These are phyloP conservation scores for Tetraneura akinire DNA, from an alignment of 1,140 invertebrate species.

Conservation along the genomic window DNA sequence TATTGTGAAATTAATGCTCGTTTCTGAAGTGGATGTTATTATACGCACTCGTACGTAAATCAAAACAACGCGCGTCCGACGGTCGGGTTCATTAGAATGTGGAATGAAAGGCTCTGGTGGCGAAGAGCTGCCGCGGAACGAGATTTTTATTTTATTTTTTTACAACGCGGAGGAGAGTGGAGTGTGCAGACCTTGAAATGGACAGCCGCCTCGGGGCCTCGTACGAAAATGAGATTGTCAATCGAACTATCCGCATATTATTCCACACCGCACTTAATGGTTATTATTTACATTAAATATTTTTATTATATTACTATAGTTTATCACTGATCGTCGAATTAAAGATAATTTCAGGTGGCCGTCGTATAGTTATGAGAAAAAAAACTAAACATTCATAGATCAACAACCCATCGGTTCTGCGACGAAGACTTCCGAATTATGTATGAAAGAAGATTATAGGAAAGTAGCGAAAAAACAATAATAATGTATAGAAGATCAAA, in stretches of 20 bases:
- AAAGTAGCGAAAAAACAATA: no score
- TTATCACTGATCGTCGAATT: no score
- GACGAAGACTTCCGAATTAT: no score
- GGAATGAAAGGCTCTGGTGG: constrained; percentile 41
- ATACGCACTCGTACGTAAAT: not conserved
- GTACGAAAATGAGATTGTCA: constrained; percentile 47
- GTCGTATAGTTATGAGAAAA: no score
- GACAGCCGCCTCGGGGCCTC: constrained; percentile 40
- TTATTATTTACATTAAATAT: no score
- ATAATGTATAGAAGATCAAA: no score
- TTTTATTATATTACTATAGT: no score
- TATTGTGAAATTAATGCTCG: not conserved
- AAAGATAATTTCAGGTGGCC: no score
- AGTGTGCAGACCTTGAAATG: constrained; percentile 46
- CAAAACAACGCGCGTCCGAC: constrained; percentile 34
- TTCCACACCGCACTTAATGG: no score
- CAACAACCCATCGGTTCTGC: no score
- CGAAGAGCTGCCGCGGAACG: constrained; percentile 49
- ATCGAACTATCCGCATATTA: not conserved
- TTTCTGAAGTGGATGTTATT: not conserved
- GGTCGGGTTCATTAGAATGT: constrained; percentile 43
- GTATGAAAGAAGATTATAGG: no score
- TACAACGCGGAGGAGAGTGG: constrained; percentile 6
- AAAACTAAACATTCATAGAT: no score
- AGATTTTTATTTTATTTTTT: constrained; percentile 37